phyloP scores from a whole-genome alignment of 2,113 vertebrate species.

The Tautogolabrus adspersus region DNA sequence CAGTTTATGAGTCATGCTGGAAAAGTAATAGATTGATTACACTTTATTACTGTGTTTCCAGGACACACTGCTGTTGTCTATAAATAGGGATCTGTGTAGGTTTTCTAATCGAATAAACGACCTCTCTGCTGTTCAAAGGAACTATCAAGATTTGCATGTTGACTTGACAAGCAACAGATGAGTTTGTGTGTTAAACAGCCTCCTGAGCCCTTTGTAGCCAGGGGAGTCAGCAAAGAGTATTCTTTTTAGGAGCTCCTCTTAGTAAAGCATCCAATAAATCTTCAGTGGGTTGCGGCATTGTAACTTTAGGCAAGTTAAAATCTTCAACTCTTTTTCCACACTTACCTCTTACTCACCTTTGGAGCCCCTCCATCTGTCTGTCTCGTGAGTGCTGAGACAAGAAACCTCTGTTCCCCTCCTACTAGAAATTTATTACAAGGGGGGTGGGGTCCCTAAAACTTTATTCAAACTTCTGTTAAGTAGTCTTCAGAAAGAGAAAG shows the following conservation, averaged over 20 bases:
- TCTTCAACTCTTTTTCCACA: slow-evolving; percentile 61
- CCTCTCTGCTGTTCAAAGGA: slow-evolving; percentile 38
- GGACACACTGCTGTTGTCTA: slow-evolving; percentile 8
- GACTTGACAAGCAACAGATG: slow-evolving; percentile 71
- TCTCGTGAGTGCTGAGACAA: slow-evolving; percentile 52
- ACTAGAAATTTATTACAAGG: slow-evolving; percentile 56
- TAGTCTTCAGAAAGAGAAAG: slow-evolving; percentile 27
- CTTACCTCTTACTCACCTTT: slow-evolving; percentile 73
- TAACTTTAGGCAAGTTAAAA: slow-evolving; percentile 53
- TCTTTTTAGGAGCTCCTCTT: slow-evolving; percentile 72
- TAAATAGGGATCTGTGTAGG: slow-evolving; percentile 33
- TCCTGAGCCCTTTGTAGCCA: slow-evolving; percentile 64
- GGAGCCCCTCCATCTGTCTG: slow-evolving; percentile 66
- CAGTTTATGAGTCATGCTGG: slow-evolving; percentile 6
- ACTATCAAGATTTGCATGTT: slow-evolving; percentile 43
- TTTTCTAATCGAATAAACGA: slow-evolving; percentile 45
- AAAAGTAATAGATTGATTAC: slow-evolving; percentile 8
- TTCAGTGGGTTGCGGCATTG: slow-evolving; percentile 36
- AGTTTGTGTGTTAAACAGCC: slow-evolving; percentile 64
- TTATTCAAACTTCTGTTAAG: slow-evolving; percentile 55
- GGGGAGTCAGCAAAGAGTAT: slow-evolving; percentile 60
- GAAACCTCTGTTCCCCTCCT: slow-evolving; percentile 60
- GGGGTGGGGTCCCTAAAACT: slow-evolving; percentile 26
- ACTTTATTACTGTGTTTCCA: background rate
- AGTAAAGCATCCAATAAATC: slow-evolving; percentile 72